A percentile compares a stretch with the other conserved stretches of the same genome.
Conservation (phyloP, 2,888 invertebrate genomes). For the Athripsodes cinereus region DNA sequence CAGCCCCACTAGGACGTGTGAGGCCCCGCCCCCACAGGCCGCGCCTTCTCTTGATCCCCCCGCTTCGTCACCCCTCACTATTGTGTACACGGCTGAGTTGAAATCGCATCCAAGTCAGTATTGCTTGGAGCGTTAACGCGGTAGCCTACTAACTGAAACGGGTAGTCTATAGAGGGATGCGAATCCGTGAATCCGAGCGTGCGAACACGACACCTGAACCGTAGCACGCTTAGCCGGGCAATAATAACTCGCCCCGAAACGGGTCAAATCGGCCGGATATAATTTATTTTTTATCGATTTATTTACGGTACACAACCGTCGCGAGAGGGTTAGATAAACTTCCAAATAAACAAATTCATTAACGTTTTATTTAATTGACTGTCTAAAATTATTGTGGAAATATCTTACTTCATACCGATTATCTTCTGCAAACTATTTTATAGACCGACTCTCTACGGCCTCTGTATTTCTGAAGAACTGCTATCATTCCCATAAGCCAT, state of each 20-base stretch:
- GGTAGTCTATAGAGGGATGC: conserved; percentile 20
- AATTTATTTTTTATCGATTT: conserved; percentile 12
- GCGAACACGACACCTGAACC: conserved; percentile 16
- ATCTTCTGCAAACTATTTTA: no score
- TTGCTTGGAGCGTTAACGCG: conserved; percentile 41
- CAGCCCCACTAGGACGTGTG: conserved; percentile 34
- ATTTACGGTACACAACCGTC: conserved; percentile 1
- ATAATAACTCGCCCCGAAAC: conserved; percentile 14
- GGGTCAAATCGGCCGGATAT: conserved; percentile 15
- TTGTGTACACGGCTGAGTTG: conserved; percentile 54
- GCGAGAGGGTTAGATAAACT: background rate
- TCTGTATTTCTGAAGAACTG: no score
- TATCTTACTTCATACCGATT: no score
- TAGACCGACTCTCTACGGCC: no score
- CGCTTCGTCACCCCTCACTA: conserved; percentile 39
- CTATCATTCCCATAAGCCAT: no score
- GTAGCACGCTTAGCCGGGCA: conserved; percentile 14
- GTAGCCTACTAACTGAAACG: conserved; percentile 10
- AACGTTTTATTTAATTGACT: no score
- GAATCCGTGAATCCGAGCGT: conserved; percentile 19
- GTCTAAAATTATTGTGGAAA: no score
- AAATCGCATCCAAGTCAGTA: conserved; percentile 51
- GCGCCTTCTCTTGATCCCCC: conserved; percentile 34
- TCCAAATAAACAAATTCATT: no score
- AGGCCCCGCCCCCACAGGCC: conserved; percentile 40